Percentiles rank a stretch among this genome's conserved stretches.
Conservation (phyloP, 2,888 invertebrate species). For the Callyntrura sp. region DNA sequence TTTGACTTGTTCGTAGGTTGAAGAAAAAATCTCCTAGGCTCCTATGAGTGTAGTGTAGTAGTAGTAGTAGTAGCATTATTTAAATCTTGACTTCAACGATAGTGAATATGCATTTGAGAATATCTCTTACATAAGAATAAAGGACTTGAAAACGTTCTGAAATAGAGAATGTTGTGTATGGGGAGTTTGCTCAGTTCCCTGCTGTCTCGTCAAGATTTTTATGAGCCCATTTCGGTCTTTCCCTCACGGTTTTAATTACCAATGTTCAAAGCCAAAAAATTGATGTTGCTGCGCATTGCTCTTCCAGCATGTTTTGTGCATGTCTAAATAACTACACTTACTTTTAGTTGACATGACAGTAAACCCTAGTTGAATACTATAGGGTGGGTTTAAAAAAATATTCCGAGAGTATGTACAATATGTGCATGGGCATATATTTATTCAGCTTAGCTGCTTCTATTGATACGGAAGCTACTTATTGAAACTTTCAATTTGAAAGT, state of each 20-base stretch:
- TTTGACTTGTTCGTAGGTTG: neutral
- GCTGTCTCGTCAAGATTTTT: constrained; percentile 69
- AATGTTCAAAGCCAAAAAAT: constrained; percentile 58
- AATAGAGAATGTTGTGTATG: neutral
- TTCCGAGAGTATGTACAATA: too few species aligned
- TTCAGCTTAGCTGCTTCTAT: neutral
- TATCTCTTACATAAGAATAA: too few species aligned
- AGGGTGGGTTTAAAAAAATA: too few species aligned
- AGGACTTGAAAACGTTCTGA: too few species aligned
- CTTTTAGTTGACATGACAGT: too few species aligned
- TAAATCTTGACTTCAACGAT: too few species aligned
- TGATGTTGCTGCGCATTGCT: constrained; percentile 16
- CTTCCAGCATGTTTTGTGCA: neutral
- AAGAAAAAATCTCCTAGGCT: neutral
- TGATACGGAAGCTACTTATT: too few species aligned
- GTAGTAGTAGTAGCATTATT: too few species aligned
- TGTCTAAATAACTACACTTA: too few species aligned
- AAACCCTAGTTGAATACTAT: too few species aligned
- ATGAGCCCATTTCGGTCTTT: constrained; percentile 76
- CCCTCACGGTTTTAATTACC: constrained; percentile 74
- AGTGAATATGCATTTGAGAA: too few species aligned
- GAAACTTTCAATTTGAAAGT: neutral
- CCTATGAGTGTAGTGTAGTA: neutral
- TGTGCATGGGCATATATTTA: too few species aligned
- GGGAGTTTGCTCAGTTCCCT: constrained; percentile 17